Conservation (phyloP, 2,888 invertebrate species). For the Oconnorella tubifera region DNA sequence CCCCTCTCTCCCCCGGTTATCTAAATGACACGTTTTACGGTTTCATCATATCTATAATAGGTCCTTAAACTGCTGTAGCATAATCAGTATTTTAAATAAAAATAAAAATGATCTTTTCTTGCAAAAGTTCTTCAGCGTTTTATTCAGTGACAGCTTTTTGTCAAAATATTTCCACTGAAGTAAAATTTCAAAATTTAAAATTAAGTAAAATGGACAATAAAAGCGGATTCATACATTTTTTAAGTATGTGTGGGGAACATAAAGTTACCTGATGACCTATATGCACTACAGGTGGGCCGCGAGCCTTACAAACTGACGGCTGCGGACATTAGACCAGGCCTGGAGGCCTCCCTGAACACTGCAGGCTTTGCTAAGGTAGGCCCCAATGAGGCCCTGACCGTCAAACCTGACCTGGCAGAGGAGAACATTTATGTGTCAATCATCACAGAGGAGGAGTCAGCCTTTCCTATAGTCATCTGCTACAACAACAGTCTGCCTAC, state of each 20-base stretch:
- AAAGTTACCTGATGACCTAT: no score
- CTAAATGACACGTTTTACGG: no score
- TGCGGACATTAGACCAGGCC: no score
- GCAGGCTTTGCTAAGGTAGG: neutral
- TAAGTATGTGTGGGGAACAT: no score
- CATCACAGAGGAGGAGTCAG: neutral
- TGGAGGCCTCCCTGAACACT: neutral
- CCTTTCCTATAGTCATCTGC: neutral
- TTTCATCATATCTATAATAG: neutral
- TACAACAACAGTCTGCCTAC: neutral
- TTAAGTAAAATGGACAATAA: no score
- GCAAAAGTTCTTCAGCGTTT: no score
- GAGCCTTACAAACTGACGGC: neutral
- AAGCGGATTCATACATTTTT: no score
- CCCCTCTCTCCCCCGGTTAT: neutral
- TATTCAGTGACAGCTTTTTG: no score
- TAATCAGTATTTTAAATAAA: neutral
- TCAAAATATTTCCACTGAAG: no score
- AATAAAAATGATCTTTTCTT: neutral
- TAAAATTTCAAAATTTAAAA: no score
- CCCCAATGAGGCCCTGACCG: neutral
- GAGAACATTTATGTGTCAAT: neutral
- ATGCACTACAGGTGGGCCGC: neutral
- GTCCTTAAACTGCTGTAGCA: neutral
- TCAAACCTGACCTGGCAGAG: slow-evolving; percentile 2